Conservation (phyloP, 2,113 vertebrate genomes). For the Cinclus cinclus region DNA sequence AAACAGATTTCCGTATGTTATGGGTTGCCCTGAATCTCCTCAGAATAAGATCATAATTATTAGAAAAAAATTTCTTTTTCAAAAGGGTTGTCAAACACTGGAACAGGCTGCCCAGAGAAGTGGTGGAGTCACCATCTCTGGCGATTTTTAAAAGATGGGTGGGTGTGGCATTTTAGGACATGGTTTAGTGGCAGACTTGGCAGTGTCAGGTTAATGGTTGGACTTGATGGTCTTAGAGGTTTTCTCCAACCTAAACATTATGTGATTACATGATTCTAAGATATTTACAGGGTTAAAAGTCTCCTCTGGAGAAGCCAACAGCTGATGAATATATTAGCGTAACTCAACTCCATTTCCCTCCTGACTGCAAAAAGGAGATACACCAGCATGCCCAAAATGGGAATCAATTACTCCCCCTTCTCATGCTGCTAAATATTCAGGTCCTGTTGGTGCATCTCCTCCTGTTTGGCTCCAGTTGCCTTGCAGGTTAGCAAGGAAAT, state of each 20-base stretch:
- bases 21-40: neutral
- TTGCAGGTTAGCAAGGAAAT: conserved; percentile 42
- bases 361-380: neutral
- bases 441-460: neutral
- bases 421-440: neutral
- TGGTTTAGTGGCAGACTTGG: neutral
- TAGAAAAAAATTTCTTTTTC: neutral
- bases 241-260: neutral
- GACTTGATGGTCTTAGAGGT: neutral
- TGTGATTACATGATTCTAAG: neutral
- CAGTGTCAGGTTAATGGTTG: neutral
- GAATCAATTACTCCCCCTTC: conserved; percentile 32
- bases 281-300: neutral
- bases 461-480: conserved; percentile 1
- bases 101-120: neutral
- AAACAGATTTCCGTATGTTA: neutral
- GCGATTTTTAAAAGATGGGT: neutral
- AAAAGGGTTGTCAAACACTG: neutral
- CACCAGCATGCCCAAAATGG: neutral
- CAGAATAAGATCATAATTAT: neutral
- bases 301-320: neutral
- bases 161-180: neutral
- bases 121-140: too few relatives aligned
- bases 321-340: conserved; percentile 4
- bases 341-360: neutral